A percentile compares a stretch with the other conserved stretches of the same genome.
phyloP scores from a whole-genome alignment of 1,140 invertebrate species.

The Drosophila bocki region DNA sequence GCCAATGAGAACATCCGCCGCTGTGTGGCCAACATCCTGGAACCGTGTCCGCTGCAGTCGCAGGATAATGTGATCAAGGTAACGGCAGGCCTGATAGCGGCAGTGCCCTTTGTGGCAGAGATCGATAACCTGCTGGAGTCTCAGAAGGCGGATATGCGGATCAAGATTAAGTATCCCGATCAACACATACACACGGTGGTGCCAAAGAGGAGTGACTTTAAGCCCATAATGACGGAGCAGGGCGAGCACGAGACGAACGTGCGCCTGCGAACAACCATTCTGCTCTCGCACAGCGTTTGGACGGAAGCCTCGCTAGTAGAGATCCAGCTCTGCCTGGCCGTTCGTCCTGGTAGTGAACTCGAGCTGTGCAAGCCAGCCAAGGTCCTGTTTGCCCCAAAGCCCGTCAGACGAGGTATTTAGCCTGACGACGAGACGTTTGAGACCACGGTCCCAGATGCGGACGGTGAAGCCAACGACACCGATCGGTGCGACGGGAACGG shows the following conservation, averaged over 20 bases:
- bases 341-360: slow-evolving; percentile 88
- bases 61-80: slow-evolving; percentile 95
- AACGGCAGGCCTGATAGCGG: slow-evolving; percentile 95
- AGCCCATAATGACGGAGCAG: slow-evolving; percentile 85
- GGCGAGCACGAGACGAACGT: slow-evolving; percentile 87
- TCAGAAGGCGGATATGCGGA: slow-evolving; percentile 88
- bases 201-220: slow-evolving; percentile 90
- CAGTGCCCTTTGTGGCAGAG: slow-evolving; percentile 94
- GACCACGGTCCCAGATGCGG: not conserved
- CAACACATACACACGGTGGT: slow-evolving; percentile 93
- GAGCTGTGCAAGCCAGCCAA: slow-evolving; percentile 96
- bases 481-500: not conserved
- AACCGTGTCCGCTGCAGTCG: slow-evolving; percentile 91
- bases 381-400: slow-evolving; percentile 94
- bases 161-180: slow-evolving; percentile 96
- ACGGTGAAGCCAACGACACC: not conserved
- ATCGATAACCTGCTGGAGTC: slow-evolving; percentile 91
- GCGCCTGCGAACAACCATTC: slow-evolving; percentile 88
- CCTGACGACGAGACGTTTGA: slow-evolving; percentile 1
- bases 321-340: slow-evolving; percentile 92
- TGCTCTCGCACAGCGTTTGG: slow-evolving; percentile 96
- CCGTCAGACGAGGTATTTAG: slow-evolving; percentile 93
- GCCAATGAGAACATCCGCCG: slow-evolving; percentile 90
- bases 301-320: slow-evolving; percentile 95
- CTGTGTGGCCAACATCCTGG: slow-evolving; percentile 93